A percentile compares a stretch with the other conserved stretches of the same genome.
phyloP scores from a whole-genome alignment of 2,113 vertebrate species.

The Scomber colias region DNA sequence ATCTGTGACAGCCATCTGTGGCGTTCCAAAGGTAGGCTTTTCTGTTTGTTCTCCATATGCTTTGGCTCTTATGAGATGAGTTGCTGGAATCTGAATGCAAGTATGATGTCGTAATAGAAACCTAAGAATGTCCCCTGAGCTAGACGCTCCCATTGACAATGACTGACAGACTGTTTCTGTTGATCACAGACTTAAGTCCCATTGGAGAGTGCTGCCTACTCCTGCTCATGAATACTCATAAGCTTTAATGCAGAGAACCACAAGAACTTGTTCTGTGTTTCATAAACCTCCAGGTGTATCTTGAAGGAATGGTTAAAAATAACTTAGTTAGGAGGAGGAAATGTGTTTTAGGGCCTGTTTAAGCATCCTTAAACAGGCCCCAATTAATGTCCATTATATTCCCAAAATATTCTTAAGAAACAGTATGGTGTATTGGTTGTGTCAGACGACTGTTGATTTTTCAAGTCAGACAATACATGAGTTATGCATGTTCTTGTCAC shows the following conservation, averaged over 20 bases:
- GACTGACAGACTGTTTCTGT: constrained; percentile 60
- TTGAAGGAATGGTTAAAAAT: constrained; percentile 46
- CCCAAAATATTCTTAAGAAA: not conserved
- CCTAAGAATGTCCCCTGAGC: constrained; percentile 64
- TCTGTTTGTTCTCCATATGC: constrained; percentile 64
- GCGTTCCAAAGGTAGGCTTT: constrained; percentile 32
- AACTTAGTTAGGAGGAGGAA: constrained; percentile 5
- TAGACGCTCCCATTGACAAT: constrained; percentile 54
- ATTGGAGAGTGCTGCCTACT: constrained; percentile 38
- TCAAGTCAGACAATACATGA: not conserved
- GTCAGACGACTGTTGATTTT: constrained; percentile 2
- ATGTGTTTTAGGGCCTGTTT: constrained; percentile 33
- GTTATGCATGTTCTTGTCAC: constrained; percentile 5
- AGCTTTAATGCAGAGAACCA: constrained; percentile 28
- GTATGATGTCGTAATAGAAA: constrained; percentile 51
- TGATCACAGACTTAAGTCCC: constrained; percentile 64
- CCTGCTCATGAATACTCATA: constrained; percentile 65
- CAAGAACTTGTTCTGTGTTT: constrained; percentile 26
- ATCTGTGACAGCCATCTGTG: constrained; percentile 50
- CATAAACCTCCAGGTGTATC: constrained; percentile 47
- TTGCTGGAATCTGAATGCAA: constrained; percentile 26
- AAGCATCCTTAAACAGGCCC: constrained; percentile 11
- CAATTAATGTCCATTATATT: constrained; percentile 8
- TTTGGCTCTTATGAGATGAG: constrained; percentile 43
- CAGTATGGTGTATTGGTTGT: not conserved